Conservation (phyloP, 2,888 invertebrate genomes). For the Agrotis segetum region DNA sequence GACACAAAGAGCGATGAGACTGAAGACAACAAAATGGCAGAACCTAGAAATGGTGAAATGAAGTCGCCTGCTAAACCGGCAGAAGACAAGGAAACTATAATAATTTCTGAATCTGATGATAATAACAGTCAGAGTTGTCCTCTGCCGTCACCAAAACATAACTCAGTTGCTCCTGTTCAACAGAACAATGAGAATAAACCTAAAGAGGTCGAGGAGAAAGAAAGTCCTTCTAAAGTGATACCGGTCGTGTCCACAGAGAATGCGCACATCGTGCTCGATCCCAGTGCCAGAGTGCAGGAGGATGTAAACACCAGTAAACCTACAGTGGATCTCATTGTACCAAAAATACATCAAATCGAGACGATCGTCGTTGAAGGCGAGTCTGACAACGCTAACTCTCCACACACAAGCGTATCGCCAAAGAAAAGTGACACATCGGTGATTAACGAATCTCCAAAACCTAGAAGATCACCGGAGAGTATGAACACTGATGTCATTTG, state of each 20-base stretch:
- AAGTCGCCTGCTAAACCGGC: constrained; percentile 77
- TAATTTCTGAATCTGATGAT: constrained; percentile 88
- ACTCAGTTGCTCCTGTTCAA: constrained; percentile 74
- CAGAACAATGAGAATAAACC: constrained; percentile 79
- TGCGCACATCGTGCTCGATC: constrained; percentile 85
- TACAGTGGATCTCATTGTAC: constrained; percentile 79
- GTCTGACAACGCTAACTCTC: constrained; percentile 80
- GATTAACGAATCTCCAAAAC: constrained; percentile 81
- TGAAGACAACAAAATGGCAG: constrained; percentile 73
- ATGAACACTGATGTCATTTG: constrained; percentile 66
- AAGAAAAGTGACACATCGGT: constrained; percentile 80
- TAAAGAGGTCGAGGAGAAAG: constrained; percentile 82
- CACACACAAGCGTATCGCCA: constrained; percentile 76
- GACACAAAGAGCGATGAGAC: constrained; percentile 60
- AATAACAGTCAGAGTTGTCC: constrained; percentile 89
- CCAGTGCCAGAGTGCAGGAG: constrained; percentile 77
- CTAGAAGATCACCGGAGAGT: constrained; percentile 80
- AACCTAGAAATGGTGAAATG: constrained; percentile 77
- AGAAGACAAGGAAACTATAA: constrained; percentile 87
- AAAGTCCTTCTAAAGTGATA: constrained; percentile 85
- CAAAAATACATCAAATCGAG: constrained; percentile 83
- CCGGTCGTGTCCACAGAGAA: constrained; percentile 86
- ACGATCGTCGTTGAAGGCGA: constrained; percentile 86
- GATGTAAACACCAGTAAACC: constrained; percentile 76
- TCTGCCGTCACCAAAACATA: constrained; percentile 85